Evolutionary conservation across 2,888 invertebrate genomes (phyloP), one percentile per base, ranked within the genome.

Genomic region (Scaptomyza parva): DNA sequence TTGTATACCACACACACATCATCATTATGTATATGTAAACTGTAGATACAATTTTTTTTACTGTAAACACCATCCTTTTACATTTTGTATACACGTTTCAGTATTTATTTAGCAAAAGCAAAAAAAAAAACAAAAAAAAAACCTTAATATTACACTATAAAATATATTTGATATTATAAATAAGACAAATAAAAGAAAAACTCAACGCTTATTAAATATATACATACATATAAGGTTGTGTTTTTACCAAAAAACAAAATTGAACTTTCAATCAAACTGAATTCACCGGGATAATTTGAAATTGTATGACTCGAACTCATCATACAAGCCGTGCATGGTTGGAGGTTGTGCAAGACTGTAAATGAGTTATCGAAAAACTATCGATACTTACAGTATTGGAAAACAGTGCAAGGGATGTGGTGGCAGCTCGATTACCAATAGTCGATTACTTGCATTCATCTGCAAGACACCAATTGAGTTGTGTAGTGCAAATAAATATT

Each of bases 51-150:
- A 76, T 60, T 63, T 61, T 45, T 44, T 62, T 52, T 63, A 53
- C 63, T 62, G 68, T 60, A 72, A 73, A 69, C 75, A 58, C 58
- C 53, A 69, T 66, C 63, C 35, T 35, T 84, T 76, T 76, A 76
- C 67, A 73, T 81, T 84, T 81, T 84, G 76, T 81, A 82, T 54
- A 84, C 76, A 84, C 70, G 44, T 78, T 85, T 72, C 82, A 78
- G 82, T 82, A 85, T 78, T 82, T 82, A 82, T 84, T 80, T 82
- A 82, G 78, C 68, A 76, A 71, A n/a, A n/a, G n/a, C n/a, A n/a
- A n/a, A n/a, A n/a, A n/a, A n/a, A n/a, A n/a, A n/a, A n/a, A n/a
- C n/a, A n/a, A n/a, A n/a, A n/a, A 28, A 22, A 22, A 68, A 68
- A 69, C 70, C 59, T 63, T 68, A 76, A 68, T 64, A 70, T 63